Evolutionary conservation across 2,797 vertebrate species (phyloP).

Genomic region (Tiaroga cobitis): DNA sequence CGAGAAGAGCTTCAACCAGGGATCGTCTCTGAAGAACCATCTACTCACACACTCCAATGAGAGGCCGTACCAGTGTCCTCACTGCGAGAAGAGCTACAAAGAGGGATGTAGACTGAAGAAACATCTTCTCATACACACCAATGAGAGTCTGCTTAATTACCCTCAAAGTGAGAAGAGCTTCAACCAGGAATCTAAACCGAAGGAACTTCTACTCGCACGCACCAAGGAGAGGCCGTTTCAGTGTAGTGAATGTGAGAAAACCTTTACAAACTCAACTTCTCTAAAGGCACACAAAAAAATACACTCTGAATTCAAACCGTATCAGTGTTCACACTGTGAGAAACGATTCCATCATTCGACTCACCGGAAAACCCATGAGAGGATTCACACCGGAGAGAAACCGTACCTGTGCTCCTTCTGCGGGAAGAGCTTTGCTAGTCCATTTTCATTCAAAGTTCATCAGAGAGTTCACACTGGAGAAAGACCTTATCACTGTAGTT

Average conservation of each 20-base stretch:
- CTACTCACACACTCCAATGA: background rate
- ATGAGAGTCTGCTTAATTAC: background rate
- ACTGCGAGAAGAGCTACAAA: background rate
- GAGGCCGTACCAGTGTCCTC: background rate
- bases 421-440: background rate
- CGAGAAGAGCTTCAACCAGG: background rate
- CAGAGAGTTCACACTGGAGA: background rate
- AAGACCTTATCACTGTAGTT: background rate
- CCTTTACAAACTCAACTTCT: background rate
- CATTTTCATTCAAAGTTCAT: background rate
- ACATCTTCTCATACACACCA: background rate
- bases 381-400: constrained; percentile 3
- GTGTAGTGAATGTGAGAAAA: background rate
- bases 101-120: background rate
- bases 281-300: background rate
- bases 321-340: constrained; percentile 50
- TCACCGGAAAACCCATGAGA: constrained; percentile 39
- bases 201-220: background rate
- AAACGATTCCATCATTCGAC: constrained; percentile 30
- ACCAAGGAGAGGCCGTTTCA: background rate
- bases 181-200: background rate
- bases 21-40: background rate
- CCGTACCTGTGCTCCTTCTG: background rate
- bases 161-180: background rate
- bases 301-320: constrained; percentile 23